A percentile compares a stretch with the other conserved stretches of the same genome.
Evolutionary conservation across 2,888 invertebrate genomes (phyloP).

Genomic region (Callosobruchus maculatus): DNA sequence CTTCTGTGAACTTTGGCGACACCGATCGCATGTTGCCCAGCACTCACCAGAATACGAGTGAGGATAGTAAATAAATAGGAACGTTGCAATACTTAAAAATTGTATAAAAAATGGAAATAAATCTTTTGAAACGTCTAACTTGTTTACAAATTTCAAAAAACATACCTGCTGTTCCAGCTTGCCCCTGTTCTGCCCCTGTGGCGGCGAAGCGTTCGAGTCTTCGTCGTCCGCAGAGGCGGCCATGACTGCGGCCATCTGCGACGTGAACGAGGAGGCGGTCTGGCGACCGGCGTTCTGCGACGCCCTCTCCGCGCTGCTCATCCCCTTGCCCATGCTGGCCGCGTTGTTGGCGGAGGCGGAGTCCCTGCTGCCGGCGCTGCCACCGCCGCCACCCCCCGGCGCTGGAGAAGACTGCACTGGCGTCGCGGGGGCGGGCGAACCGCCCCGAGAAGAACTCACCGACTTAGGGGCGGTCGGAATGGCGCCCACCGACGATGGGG

Average conservation of each 20-base stretch:
- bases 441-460: slow-evolving; percentile 59
- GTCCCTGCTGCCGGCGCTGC: slow-evolving; percentile 54
- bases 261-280: slow-evolving; percentile 55
- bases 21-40: no score
- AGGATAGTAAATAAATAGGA: no score
- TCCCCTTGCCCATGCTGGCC: slow-evolving; percentile 54
- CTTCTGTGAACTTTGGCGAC: no score
- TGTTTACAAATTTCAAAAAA: not conserved
- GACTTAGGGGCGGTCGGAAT: slow-evolving; percentile 63
- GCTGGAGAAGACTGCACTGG: slow-evolving; percentile 46
- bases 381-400: slow-evolving; percentile 48
- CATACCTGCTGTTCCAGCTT: slow-evolving; percentile 53
- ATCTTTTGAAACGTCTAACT: no score
- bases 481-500: slow-evolving; percentile 56
- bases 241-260: slow-evolving; percentile 70
- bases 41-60: no score
- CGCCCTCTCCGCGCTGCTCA: slow-evolving; percentile 55
- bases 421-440: slow-evolving; percentile 53
- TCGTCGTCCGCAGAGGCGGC: slow-evolving; percentile 65
- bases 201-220: slow-evolving; percentile 60
- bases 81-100: no score
- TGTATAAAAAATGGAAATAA: no score
- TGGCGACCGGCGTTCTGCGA: slow-evolving; percentile 51
- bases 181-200: slow-evolving; percentile 56
- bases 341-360: slow-evolving; percentile 20